Evolutionary conservation across 2,113 vertebrate genomes (phyloP).

Genomic region (Lophotis ruficrista): DNA sequence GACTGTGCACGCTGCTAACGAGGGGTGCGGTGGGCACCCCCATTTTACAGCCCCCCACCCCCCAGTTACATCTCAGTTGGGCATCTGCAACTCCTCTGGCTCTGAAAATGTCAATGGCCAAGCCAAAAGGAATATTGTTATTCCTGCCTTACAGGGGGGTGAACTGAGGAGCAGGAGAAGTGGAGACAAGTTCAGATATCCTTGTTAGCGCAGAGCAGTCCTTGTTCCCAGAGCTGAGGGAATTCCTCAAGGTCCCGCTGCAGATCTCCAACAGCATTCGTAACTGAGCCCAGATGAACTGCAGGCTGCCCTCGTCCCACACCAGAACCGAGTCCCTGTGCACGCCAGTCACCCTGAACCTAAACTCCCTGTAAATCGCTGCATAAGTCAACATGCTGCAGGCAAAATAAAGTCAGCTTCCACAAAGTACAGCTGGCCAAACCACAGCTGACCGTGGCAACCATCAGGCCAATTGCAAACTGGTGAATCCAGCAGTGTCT

Average conservation of each 20-base stretch:
- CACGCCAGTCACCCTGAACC: neutral
- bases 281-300: neutral
- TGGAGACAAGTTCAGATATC: fast-evolving
- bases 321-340: fast-evolving
- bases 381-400: fast-evolving
- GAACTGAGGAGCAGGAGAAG: neutral
- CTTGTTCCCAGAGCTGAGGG: neutral
- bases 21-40: neutral
- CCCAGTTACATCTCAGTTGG: fast-evolving
- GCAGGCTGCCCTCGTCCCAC: neutral
- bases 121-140: neutral
- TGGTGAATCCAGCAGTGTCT: neutral
- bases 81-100: neutral
- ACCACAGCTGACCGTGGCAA: constrained; percentile 25
- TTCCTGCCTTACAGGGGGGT: neutral
- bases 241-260: neutral
- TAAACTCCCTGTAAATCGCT: neutral
- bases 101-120: fast-evolving
- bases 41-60: neutral
- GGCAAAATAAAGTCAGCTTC: neutral
- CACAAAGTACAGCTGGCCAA: neutral
- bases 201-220: neutral
- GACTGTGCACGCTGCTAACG: fast-evolving
- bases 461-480: constrained; percentile 3
- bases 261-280: neutral